Evolutionary conservation across 2,113 vertebrate species (phyloP).

Genomic region (Lagopus muta): DNA sequence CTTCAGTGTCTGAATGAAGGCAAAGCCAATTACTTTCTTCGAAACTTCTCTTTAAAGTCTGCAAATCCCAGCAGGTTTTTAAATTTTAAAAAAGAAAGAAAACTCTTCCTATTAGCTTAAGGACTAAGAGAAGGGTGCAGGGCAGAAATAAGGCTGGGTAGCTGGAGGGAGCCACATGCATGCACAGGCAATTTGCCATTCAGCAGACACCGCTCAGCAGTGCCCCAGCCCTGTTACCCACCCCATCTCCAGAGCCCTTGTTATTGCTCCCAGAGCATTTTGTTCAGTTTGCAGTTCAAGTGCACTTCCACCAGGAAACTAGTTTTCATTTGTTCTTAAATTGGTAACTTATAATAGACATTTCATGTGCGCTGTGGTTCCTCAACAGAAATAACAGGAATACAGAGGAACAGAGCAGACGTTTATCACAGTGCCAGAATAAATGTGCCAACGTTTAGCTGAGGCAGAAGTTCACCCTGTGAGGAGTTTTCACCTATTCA

Average conservation of each 20-base stretch:
- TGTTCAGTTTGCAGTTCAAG: not conserved
- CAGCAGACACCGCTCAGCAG: not conserved
- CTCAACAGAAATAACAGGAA: not conserved
- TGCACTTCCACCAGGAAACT: slow-evolving; percentile 14
- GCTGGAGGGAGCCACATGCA: not conserved
- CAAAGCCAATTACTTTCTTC: slow-evolving; percentile 52
- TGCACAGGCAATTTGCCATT: rapidly evolving
- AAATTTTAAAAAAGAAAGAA: not conserved
- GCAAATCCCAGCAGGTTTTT: slow-evolving; percentile 16
- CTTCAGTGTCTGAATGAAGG: slow-evolving; percentile 13
- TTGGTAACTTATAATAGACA: not conserved
- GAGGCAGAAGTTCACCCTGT: not conserved
- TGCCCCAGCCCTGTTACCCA: not conserved
- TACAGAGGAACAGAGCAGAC: not conserved
- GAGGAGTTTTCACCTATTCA: not conserved
- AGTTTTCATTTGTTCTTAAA: slow-evolving; percentile 4
- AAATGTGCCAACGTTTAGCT: not conserved
- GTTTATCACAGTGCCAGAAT: not conserved
- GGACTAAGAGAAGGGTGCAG: not conserved
- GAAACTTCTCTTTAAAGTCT: slow-evolving; percentile 44
- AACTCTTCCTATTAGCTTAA: slow-evolving; percentile 31
- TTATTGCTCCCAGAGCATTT: not conserved
- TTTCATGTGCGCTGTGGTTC: not conserved
- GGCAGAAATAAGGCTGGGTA: not conserved
- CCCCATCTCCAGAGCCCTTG: rapidly evolving